Percentiles rank a stretch among this genome's conserved stretches.
Conservation (phyloP, 2,113 vertebrate genomes). For the Colaptes auratus region DNA sequence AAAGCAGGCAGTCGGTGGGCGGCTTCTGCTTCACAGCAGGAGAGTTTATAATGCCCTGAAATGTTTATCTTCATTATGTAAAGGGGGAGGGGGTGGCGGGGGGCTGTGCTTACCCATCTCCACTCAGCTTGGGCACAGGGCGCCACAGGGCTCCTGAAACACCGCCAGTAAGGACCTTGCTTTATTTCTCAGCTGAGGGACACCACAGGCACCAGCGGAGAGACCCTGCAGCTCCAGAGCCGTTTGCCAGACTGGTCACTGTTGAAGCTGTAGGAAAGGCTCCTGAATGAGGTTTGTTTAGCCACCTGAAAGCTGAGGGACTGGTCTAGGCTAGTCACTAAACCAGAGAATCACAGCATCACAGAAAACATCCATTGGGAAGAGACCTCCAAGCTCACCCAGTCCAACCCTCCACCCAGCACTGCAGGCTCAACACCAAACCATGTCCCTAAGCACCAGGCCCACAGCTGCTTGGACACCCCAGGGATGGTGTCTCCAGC, state of each 20-base stretch:
- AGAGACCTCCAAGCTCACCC: too few species aligned
- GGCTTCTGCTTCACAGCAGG: conserved; percentile 66
- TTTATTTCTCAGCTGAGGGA: conserved; percentile 43
- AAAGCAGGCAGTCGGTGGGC: conserved; percentile 69
- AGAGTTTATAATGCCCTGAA: conserved; percentile 61
- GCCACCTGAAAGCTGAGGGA: background rate
- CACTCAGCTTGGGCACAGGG: conserved; percentile 27
- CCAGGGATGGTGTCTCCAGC: too few species aligned
- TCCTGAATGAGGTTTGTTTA: background rate
- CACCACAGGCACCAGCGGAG: background rate
- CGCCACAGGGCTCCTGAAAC: conserved; percentile 53
- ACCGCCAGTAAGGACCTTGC: conserved; percentile 21
- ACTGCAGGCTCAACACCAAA: too few species aligned
- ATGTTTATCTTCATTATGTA: conserved; percentile 65
- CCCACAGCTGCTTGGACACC: too few species aligned
- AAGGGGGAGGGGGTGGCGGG: background rate
- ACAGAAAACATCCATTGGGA: too few species aligned
- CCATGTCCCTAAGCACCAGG: too few species aligned
- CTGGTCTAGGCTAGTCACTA: background rate
- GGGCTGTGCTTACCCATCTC: conserved; percentile 57
- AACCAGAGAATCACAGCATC: background rate
- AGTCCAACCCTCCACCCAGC: too few species aligned
- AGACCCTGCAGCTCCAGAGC: background rate
- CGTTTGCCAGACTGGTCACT: background rate
- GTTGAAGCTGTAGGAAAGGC: background rate